Percentiles rank a stretch among this genome's conserved stretches.
phyloP scores from a whole-genome alignment of 2,797 vertebrate species.

The Semotilus atromaculatus region DNA sequence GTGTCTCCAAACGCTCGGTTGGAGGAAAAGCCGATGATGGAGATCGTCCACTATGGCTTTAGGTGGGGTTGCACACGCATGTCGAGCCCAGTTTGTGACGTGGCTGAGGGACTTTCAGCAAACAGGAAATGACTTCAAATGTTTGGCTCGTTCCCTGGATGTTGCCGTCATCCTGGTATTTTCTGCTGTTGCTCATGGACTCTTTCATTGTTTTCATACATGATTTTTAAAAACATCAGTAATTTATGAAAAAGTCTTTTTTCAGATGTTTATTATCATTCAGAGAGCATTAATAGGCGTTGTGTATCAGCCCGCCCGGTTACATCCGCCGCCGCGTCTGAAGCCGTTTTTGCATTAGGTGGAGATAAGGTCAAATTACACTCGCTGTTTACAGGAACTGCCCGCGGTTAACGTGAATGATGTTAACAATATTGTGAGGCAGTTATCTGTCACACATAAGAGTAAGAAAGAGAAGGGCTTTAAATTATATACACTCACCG shows the following conservation, averaged over 20 bases:
- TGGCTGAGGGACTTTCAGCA: constrained; percentile 68
- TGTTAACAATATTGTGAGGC: too few species aligned
- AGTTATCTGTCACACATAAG: too few species aligned
- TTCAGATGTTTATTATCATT: not conserved
- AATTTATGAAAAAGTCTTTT: too few species aligned
- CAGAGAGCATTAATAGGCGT: not conserved
- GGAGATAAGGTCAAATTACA: too few species aligned
- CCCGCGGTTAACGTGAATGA: too few species aligned
- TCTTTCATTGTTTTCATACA: constrained; percentile 30
- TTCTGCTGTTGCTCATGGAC: constrained; percentile 61
- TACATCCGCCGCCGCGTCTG: too few species aligned
- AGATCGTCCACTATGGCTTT: constrained; percentile 8
- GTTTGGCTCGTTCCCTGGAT: constrained; percentile 80
- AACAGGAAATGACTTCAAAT: constrained; percentile 84
- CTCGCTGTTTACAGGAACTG: too few species aligned
- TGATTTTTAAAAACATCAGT: too few species aligned
- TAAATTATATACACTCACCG: too few species aligned
- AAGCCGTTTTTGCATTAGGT: too few species aligned
- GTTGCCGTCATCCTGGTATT: constrained; percentile 76
- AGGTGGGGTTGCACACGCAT: constrained; percentile 33
- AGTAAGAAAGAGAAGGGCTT: too few species aligned
- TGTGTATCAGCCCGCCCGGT: too few species aligned
- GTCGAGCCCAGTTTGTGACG: constrained; percentile 60
- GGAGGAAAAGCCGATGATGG: not conserved
- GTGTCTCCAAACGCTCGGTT: constrained; percentile 20